phyloP scores from a whole-genome alignment of 2,797 vertebrate genomes.

The Sebastes paucispinis region DNA sequence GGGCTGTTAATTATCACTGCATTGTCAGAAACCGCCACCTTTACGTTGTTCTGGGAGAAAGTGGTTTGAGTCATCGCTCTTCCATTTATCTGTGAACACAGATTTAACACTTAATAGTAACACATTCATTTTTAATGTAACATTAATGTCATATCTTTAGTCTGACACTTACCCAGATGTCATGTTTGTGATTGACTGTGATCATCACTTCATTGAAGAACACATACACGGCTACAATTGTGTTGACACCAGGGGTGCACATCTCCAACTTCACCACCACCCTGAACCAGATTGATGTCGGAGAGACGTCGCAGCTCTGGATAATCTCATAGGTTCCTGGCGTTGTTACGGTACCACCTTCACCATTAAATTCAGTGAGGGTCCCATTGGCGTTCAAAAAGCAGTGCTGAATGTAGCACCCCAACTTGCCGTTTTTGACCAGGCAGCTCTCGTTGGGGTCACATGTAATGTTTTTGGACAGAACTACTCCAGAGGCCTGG shows the following conservation, averaged over 20 bases:
- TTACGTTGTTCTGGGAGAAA: constrained; percentile 23
- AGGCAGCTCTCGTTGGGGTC: constrained; percentile 71
- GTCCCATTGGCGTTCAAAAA: constrained; percentile 55
- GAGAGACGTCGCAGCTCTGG: constrained; percentile 19
- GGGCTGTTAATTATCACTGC: constrained; percentile 23
- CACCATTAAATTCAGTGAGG: constrained; percentile 75
- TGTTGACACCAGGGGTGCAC: constrained; percentile 56
- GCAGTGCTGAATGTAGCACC: constrained; percentile 66
- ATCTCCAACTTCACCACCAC: constrained; percentile 63
- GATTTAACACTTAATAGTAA: not conserved
- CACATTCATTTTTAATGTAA: not conserved
- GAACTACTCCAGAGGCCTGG: constrained; percentile 40
- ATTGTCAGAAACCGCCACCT: constrained; percentile 19
- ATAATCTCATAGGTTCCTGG: constrained; percentile 77
- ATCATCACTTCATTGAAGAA: constrained; percentile 47
- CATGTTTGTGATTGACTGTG: constrained; percentile 25
- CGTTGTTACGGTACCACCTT: constrained; percentile 70
- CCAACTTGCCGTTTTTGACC: constrained; percentile 57
- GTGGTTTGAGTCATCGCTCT: constrained; percentile 10
- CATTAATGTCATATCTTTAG: not conserved
- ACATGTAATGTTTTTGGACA: constrained; percentile 40
- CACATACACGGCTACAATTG: constrained; percentile 29
- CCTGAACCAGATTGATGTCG: constrained; percentile 62
- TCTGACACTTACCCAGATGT: constrained; percentile 49
- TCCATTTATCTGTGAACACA: constrained; percentile 56